Conservation (phyloP, 2,888 invertebrate species). For the Epistrophe grossulariae region DNA sequence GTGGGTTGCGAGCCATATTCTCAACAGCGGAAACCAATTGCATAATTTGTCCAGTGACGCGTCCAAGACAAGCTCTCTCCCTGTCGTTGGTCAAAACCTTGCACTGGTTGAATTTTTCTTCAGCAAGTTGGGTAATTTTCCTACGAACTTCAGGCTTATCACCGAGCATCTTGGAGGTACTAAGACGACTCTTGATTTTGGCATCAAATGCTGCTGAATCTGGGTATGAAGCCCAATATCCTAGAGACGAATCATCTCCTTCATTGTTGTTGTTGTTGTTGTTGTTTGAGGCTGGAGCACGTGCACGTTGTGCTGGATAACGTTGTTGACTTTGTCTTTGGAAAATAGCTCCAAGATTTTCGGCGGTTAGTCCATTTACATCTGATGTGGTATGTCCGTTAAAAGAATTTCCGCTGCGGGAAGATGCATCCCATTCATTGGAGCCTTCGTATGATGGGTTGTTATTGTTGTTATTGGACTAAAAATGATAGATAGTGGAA, state of each 20-base stretch:
- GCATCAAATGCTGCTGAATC: slow-evolving; percentile 65
- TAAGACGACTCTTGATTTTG: slow-evolving; percentile 53
- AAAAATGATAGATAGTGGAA: neutral
- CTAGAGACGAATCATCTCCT: slow-evolving; percentile 28
- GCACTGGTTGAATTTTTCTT: slow-evolving; percentile 60
- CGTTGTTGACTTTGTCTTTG: slow-evolving; percentile 17
- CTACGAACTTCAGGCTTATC: slow-evolving; percentile 44
- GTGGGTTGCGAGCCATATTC: slow-evolving; percentile 62
- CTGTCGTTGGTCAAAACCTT: slow-evolving; percentile 38
- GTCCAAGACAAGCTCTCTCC: slow-evolving; percentile 75
- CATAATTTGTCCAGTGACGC: slow-evolving; percentile 75
- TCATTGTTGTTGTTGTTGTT: slow-evolving; percentile 7
- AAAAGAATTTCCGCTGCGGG: neutral
- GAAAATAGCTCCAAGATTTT: slow-evolving; percentile 27
- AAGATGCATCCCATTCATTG: slow-evolving; percentile 8
- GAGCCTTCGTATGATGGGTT: slow-evolving; percentile 4
- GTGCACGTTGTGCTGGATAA: neutral
- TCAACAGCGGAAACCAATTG: slow-evolving; percentile 76
- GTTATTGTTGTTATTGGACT: slow-evolving; percentile 2
- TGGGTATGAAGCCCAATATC: slow-evolving; percentile 57
- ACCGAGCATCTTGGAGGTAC: slow-evolving; percentile 30
- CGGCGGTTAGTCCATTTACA: slow-evolving; percentile 29
- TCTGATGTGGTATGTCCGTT: slow-evolving; percentile 1
- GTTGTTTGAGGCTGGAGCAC: neutral
- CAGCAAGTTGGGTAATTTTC: slow-evolving; percentile 43